phyloP scores from a whole-genome alignment of 2,888 invertebrate genomes.

The Eupithecia centaureata region DNA sequence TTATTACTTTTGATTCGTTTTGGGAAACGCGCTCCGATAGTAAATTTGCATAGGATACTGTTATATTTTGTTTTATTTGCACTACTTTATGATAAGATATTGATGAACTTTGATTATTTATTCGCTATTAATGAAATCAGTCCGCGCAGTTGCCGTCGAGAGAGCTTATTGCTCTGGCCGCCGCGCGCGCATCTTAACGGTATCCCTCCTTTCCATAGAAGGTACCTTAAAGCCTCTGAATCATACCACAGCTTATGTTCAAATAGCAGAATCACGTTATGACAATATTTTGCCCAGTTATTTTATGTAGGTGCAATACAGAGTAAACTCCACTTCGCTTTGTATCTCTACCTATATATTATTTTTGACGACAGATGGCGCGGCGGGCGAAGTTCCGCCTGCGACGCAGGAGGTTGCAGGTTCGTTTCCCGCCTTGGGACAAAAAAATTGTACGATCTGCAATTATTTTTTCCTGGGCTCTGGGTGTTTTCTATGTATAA shows the following conservation, averaged over 20 bases:
- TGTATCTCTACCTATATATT: not conserved
- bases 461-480: too few species aligned
- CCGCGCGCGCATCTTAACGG: constrained; percentile 58
- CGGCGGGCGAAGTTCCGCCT: too few species aligned
- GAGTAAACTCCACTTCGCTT: not conserved
- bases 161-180: constrained; percentile 47
- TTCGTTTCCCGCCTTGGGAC: too few species aligned
- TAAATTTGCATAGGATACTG: not conserved
- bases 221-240: constrained; percentile 31
- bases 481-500: too few species aligned
- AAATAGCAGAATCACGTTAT: constrained; percentile 7
- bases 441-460: too few species aligned
- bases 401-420: too few species aligned
- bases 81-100: not conserved
- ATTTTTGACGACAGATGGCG: too few species aligned
- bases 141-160: constrained; percentile 20
- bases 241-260: constrained; percentile 11
- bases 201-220: constrained; percentile 50
- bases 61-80: not conserved
- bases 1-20: not conserved
- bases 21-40: not conserved
- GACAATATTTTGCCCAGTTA: not conserved
- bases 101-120: not conserved
- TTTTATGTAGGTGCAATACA: constrained; percentile 5
- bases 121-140: constrained; percentile 3